These are phyloP conservation scores for Rotaria magnacalcarata DNA, from an alignment of 2,888 invertebrate genomes.

Conservation along the genomic window DNA sequence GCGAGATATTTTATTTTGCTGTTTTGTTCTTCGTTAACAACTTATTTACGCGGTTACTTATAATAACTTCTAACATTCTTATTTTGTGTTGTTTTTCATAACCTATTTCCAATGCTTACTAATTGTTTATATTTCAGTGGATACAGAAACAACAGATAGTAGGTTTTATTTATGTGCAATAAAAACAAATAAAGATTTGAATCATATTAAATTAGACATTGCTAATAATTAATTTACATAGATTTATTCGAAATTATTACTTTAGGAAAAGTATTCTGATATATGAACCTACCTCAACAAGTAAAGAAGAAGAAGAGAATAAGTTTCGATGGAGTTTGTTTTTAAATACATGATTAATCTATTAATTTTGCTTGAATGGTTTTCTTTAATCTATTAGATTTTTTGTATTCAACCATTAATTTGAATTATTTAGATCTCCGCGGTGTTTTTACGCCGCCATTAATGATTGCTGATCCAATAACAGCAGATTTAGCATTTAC, in stretches of 20 bases:
- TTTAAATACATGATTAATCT: neutral
- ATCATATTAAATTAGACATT: neutral
- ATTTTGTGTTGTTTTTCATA: neutral
- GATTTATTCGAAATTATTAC: neutral
- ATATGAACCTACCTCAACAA: neutral
- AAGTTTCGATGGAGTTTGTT: neutral
- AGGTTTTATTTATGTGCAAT: neutral
- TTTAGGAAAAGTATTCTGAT: neutral
- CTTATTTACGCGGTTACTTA: neutral
- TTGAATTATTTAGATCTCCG: neutral
- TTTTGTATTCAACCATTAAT: neutral
- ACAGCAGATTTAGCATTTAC: constrained; percentile 86
- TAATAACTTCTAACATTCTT: neutral
- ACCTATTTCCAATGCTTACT: neutral
- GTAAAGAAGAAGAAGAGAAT: too few relatives aligned
- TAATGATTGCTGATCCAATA: constrained; percentile 53
- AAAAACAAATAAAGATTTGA: too few relatives aligned
- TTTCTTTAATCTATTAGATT: neutral
- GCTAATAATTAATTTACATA: neutral
- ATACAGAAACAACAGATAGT: neutral
- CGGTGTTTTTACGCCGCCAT: neutral
- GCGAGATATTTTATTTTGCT: neutral
- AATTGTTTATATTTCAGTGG: neutral
- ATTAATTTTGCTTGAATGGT: neutral
- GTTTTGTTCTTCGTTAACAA: neutral